These are phyloP conservation scores for Otolemur garnettii DNA, from an alignment of 2,113 vertebrate species.

Conservation along the genomic window DNA sequence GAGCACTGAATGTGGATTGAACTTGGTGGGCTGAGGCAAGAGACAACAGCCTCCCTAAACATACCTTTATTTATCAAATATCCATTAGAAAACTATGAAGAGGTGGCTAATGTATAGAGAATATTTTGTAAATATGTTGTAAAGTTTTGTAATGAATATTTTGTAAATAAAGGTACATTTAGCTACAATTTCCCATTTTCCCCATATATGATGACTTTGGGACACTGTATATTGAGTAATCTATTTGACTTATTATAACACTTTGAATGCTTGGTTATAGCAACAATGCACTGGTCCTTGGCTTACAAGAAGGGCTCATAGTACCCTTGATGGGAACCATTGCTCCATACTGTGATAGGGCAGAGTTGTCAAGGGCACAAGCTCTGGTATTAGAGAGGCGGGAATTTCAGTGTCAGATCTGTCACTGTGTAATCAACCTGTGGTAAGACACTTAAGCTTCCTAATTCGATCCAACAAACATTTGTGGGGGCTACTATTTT, in stretches of 20 bases:
- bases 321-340: neutral
- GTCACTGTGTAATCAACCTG: neutral
- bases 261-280: neutral
- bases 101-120: too few species aligned
- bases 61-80: too few species aligned
- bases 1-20: too few species aligned
- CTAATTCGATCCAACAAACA: slow-evolving; percentile 27
- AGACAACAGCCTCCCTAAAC: too few species aligned
- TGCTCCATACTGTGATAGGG: neutral
- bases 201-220: too few species aligned
- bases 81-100: too few species aligned
- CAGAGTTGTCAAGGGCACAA: neutral
- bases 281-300: neutral
- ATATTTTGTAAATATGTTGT: too few species aligned
- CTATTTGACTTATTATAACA: neutral
- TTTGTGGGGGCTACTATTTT: neutral
- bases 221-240: neutral
- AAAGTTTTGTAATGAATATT: too few species aligned
- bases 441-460: neutral
- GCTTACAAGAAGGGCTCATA: neutral
- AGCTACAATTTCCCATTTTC: too few species aligned
- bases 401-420: neutral
- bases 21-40: too few species aligned
- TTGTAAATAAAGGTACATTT: too few species aligned
- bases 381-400: neutral